These are phyloP conservation scores for Euplexia lucipara DNA, from an alignment of 2,888 invertebrate species.

Conservation along the genomic window DNA sequence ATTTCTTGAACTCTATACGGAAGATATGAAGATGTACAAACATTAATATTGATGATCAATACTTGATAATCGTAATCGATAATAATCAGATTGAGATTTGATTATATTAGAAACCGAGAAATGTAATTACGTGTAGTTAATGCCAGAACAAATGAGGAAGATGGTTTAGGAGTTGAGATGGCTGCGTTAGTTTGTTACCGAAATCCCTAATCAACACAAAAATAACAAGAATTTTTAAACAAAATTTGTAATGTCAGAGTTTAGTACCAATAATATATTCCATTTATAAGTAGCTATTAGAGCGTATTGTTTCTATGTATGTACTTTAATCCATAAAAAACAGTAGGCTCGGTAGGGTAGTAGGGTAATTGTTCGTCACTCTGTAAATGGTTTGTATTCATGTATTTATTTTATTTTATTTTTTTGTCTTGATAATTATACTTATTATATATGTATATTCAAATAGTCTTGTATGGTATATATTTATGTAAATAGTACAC, in stretches of 20 bases:
- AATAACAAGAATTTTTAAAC: neutral
- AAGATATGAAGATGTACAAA: conserved; percentile 35
- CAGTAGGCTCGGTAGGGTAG: no score
- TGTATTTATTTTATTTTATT: no score
- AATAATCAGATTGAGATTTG: conserved; percentile 31
- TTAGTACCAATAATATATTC: no score
- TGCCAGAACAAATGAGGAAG: neutral
- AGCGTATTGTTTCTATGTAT: no score
- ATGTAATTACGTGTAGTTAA: conserved; percentile 5
- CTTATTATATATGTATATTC: no score
- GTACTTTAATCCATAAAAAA: no score
- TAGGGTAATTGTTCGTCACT: no score
- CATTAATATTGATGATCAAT: conserved; percentile 40
- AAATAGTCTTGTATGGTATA: no score
- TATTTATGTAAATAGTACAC: no score
- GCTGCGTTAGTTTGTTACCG: neutral
- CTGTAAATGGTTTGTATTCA: no score
- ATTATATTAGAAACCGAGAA: conserved; percentile 27
- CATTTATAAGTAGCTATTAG: no score
- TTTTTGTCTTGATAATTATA: no score
- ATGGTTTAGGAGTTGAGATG: neutral
- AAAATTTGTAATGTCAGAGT: neutral
- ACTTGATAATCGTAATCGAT: conserved; percentile 24
- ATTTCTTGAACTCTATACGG: conserved; percentile 41
- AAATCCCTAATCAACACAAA: neutral